Percentiles rank a stretch among this genome's conserved stretches.
Conservation (phyloP, 1,140 invertebrate genomes). For the Sweltsa coloradensis region DNA sequence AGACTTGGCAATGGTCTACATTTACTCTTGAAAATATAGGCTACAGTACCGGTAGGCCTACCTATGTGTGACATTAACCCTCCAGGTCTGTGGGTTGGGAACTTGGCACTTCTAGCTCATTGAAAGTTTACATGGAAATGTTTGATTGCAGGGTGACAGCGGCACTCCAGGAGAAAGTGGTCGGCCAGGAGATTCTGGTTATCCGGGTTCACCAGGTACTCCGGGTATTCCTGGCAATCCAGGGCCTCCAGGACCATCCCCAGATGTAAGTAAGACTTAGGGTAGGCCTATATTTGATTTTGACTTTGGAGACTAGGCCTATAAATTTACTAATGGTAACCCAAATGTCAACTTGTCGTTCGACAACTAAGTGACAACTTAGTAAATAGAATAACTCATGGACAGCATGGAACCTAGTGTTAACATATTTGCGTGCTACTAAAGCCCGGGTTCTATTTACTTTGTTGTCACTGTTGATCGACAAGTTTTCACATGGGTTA, state of each 20-base stretch:
- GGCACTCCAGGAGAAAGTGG: slow-evolving; percentile 44
- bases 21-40: not conserved
- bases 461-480: too few relatives aligned
- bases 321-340: too few relatives aligned
- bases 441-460: too few relatives aligned
- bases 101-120: not conserved
- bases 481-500: too few relatives aligned
- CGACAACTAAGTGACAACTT: too few relatives aligned
- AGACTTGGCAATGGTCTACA: not conserved
- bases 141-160: slow-evolving; percentile 30
- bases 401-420: too few relatives aligned
- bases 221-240: slow-evolving; percentile 55
- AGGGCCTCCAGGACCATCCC: slow-evolving; percentile 54
- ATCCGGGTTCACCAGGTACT: slow-evolving; percentile 45
- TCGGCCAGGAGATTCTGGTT: slow-evolving; percentile 41
- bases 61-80: not conserved
- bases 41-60: not conserved
- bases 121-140: not conserved
- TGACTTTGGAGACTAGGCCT: not conserved
- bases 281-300: not conserved
- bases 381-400: too few relatives aligned
- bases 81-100: not conserved
- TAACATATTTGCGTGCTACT: too few relatives aligned
- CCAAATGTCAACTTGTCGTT: too few relatives aligned
- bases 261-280: slow-evolving; percentile 47